Conservation (phyloP, 2,113 vertebrate genomes). For the Lynx canadensis region DNA sequence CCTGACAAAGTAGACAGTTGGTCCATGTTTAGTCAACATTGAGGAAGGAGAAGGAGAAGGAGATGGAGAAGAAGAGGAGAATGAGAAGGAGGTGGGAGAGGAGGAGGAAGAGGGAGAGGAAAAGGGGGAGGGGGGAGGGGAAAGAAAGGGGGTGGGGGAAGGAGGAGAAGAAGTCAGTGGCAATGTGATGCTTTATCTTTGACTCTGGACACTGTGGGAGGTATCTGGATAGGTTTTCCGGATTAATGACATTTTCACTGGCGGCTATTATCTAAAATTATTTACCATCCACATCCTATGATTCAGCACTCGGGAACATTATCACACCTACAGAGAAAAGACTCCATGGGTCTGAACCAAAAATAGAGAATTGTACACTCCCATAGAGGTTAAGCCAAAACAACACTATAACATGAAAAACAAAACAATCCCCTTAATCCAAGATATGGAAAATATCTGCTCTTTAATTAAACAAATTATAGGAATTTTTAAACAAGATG, state of each 20-base stretch:
- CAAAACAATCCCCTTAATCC: conserved; percentile 54
- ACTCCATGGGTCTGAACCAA: not conserved
- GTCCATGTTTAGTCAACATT: conserved; percentile 38
- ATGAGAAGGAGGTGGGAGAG: conserved; percentile 64
- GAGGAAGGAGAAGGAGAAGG: not conserved
- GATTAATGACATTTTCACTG: conserved; percentile 76
- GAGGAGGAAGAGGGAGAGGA: not conserved
- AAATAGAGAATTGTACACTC: not conserved
- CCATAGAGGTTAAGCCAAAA: not conserved
- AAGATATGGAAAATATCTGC: not conserved
- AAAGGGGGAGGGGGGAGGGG: not conserved
- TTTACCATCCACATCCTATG: conserved; percentile 77
- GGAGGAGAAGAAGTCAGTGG: conserved; percentile 62
- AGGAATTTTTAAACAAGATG: not conserved
- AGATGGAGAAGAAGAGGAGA: not conserved
- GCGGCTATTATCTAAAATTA: conserved; percentile 80
- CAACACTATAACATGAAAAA: not conserved
- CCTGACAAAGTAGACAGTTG: not conserved
- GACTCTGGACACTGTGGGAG: conserved; percentile 66
- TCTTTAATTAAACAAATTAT: conserved; percentile 37
- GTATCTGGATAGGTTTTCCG: conserved; percentile 75
- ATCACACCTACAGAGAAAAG: conserved; percentile 69
- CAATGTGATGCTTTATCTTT: conserved; percentile 52
- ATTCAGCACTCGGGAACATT: conserved; percentile 79
- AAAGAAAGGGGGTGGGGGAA: not conserved